Conservation (phyloP, 1,140 invertebrate genomes). For the Scylla paramamosain region DNA sequence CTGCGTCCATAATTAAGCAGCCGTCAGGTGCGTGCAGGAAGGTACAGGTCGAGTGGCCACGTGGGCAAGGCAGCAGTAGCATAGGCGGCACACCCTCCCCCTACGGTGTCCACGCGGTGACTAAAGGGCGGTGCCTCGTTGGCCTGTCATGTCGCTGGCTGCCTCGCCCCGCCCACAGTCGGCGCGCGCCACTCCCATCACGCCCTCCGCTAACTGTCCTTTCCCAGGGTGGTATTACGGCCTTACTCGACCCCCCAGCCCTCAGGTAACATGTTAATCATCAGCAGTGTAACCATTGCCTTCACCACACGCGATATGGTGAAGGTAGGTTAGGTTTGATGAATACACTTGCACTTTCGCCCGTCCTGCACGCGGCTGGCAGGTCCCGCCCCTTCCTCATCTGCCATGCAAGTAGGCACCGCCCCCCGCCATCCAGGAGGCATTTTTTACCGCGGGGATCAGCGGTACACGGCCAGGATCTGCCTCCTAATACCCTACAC, state of each 20-base stretch:
- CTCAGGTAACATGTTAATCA: background rate
- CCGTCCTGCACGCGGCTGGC: background rate
- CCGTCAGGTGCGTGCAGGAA: background rate
- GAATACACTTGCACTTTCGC: background rate
- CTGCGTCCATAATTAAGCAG: background rate
- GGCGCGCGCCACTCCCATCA: background rate
- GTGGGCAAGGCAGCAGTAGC: background rate
- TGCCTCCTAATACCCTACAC: background rate
- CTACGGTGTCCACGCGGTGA: background rate
- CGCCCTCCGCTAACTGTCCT: background rate
- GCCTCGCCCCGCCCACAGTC: background rate
- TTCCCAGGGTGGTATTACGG: background rate
- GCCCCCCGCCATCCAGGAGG: background rate
- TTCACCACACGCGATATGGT: background rate
- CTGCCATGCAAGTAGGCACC: background rate
- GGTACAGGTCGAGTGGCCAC: background rate
- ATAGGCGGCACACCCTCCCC: background rate
- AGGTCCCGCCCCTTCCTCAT: background rate
- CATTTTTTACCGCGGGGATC: background rate
- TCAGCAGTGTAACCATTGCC: background rate
- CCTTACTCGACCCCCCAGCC: background rate
- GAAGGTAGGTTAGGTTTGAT: background rate
- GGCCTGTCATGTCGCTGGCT: background rate
- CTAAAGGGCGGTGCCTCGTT: background rate
- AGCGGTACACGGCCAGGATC: background rate